phyloP scores from a whole-genome alignment of 2,797 vertebrate species.

The Myripristis murdjan region DNA sequence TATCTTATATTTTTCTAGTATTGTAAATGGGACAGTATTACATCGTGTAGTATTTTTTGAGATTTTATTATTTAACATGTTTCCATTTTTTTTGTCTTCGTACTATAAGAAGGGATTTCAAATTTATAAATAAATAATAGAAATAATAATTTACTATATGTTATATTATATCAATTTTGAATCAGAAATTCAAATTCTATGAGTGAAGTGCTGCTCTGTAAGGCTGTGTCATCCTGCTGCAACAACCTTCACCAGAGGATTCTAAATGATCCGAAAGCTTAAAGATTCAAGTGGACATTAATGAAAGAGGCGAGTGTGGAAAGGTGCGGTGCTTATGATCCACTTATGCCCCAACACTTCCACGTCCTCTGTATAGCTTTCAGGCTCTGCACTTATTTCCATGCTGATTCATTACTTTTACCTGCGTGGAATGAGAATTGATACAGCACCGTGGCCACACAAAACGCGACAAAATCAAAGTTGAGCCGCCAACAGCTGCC shows the following conservation, averaged over 20 bases:
- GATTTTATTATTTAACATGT: too few species aligned
- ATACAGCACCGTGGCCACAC: conserved; percentile 9
- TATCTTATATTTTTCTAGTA: too few species aligned
- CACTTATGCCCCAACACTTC: background rate
- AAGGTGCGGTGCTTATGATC: too few species aligned
- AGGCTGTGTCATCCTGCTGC: conserved; percentile 21
- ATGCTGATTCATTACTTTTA: conserved; percentile 16
- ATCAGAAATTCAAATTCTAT: too few species aligned
- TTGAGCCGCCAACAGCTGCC: conserved; percentile 3
- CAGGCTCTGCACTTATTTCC: conserved; percentile 6
- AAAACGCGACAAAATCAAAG: conserved; percentile 1
- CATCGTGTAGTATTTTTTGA: too few species aligned
- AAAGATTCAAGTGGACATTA: background rate
- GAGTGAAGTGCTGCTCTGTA: too few species aligned
- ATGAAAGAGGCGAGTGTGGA: background rate
- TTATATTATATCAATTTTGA: too few species aligned
- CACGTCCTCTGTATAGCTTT: conserved; percentile 14
- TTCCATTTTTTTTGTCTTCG: too few species aligned
- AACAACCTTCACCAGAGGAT: conserved; percentile 13
- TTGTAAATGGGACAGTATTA: too few species aligned
- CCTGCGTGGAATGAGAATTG: conserved; percentile 9
- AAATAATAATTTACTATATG: too few species aligned
- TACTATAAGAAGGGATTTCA: too few species aligned
- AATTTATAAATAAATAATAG: too few species aligned
- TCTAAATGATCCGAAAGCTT: conserved; percentile 12